Percentiles rank a stretch among this genome's conserved stretches.
phyloP scores from a whole-genome alignment of 2,888 invertebrate genomes.

The Alloscopus bannaensis region DNA sequence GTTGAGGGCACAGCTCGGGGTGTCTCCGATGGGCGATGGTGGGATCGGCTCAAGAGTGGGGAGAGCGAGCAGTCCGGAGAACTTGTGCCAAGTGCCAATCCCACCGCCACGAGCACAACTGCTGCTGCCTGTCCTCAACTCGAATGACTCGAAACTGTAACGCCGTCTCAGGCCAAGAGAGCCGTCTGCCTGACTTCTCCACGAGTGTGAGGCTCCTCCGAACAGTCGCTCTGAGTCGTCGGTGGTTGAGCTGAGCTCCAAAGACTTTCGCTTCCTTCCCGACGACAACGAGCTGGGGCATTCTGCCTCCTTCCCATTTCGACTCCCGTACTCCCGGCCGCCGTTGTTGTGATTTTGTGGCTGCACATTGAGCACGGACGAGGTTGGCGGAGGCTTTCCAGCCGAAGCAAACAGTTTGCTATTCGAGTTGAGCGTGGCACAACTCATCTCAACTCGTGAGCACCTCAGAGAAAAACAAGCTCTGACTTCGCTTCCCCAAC shows the following conservation, averaged over 20 bases:
- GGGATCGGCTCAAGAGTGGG: conserved; percentile 59
- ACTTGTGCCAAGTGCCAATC: conserved; percentile 5
- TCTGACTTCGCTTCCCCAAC: too few species aligned
- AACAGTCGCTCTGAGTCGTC: conserved; percentile 2
- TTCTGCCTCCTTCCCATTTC: not conserved
- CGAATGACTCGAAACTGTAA: conserved; percentile 64
- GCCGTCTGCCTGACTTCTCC: conserved; percentile 49
- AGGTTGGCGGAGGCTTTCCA: not conserved
- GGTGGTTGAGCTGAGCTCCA: not conserved
- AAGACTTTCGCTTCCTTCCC: conserved; percentile 5
- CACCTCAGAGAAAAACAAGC: too few species aligned
- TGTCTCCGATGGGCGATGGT: conserved; percentile 45
- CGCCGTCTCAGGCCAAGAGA: conserved; percentile 62
- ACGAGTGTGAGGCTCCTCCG: conserved; percentile 40
- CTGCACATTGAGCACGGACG: too few species aligned
- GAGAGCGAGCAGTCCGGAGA: conserved; percentile 25
- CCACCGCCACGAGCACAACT: conserved; percentile 48
- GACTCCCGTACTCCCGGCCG: conserved; percentile 10
- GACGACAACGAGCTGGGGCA: not conserved
- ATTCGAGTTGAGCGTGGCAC: not conserved
- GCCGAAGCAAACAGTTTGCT: not conserved
- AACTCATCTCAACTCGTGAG: conserved; percentile 14
- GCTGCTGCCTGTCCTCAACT: conserved; percentile 58
- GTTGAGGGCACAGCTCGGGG: not conserved
- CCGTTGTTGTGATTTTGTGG: conserved; percentile 1